phyloP scores from a whole-genome alignment of 2,888 invertebrate species.

The Bembecia ichneumoniformis region DNA sequence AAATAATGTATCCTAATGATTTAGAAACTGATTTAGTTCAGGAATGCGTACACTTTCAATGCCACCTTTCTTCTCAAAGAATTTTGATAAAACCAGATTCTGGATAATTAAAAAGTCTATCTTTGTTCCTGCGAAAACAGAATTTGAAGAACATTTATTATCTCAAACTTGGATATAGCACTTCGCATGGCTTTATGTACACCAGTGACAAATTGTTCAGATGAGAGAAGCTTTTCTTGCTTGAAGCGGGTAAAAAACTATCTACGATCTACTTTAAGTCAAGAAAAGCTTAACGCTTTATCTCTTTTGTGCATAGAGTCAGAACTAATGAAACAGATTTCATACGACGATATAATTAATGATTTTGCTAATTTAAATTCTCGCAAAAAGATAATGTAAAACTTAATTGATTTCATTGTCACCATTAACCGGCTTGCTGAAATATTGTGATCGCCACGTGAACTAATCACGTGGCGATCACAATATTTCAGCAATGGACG shows the following conservation, averaged over 20 bases:
- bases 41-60: slow-evolving; percentile 7
- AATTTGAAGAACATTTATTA: slow-evolving; percentile 12
- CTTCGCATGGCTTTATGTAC: slow-evolving; percentile 11
- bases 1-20: slow-evolving; percentile 7
- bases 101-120: slow-evolving; percentile 9
- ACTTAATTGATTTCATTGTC: slow-evolving; percentile 2
- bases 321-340: slow-evolving; percentile 17
- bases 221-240: slow-evolving; percentile 12
- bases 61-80: slow-evolving; percentile 4
- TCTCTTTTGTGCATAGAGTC: slow-evolving; percentile 13
- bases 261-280: slow-evolving; percentile 6
- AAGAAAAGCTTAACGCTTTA: slow-evolving; percentile 7
- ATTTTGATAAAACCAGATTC: slow-evolving; percentile 9
- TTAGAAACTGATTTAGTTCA: slow-evolving; percentile 8
- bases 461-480: too few species aligned
- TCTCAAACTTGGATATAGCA: slow-evolving; percentile 12
- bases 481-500: too few species aligned
- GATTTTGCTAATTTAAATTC: slow-evolving; percentile 8
- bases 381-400: slow-evolving; percentile 10
- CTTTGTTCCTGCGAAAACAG: slow-evolving; percentile 10
- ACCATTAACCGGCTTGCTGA: too few species aligned
- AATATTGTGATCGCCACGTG: too few species aligned
- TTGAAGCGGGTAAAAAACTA: slow-evolving; percentile 10
- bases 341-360: slow-evolving; percentile 14
- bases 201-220: slow-evolving; percentile 10